A percentile compares a stretch with the other conserved stretches of the same genome.
Conservation (phyloP, 2,797 vertebrate species). For the Dryobates pubescens region DNA sequence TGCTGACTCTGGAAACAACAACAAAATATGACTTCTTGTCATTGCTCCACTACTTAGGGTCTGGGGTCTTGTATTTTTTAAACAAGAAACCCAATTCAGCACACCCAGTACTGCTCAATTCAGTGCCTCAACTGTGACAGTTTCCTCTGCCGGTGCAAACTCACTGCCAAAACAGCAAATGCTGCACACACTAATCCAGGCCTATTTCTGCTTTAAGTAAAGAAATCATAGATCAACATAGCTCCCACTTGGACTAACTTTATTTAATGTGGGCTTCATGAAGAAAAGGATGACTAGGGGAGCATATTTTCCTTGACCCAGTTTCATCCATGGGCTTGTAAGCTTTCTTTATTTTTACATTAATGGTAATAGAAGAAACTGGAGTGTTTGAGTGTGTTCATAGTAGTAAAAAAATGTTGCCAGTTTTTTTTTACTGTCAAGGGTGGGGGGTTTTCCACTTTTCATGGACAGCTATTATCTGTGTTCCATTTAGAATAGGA, state of each 20-base stretch:
- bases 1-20: not conserved
- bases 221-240: slow-evolving; percentile 25
- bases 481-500: not conserved
- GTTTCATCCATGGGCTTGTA: not conserved
- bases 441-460: not conserved
- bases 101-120: not conserved
- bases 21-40: not conserved
- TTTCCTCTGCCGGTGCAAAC: not conserved
- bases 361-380: not conserved
- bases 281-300: not conserved
- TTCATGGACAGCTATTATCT: not conserved
- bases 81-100: not conserved
- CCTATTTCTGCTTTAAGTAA: slow-evolving; percentile 9
- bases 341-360: slow-evolving; percentile 4
- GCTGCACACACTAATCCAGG: slow-evolving; percentile 13
- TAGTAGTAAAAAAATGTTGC: not conserved
- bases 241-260: slow-evolving; percentile 22
- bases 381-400: not conserved
- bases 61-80: not conserved
- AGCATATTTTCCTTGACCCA: not conserved
- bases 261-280: slow-evolving; percentile 44
- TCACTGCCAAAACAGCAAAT: slow-evolving; percentile 10
- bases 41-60: not conserved
- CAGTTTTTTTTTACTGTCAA: not conserved
- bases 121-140: not conserved